phyloP scores from a whole-genome alignment of 2,888 invertebrate species.

The Ditula angustiorana region DNA sequence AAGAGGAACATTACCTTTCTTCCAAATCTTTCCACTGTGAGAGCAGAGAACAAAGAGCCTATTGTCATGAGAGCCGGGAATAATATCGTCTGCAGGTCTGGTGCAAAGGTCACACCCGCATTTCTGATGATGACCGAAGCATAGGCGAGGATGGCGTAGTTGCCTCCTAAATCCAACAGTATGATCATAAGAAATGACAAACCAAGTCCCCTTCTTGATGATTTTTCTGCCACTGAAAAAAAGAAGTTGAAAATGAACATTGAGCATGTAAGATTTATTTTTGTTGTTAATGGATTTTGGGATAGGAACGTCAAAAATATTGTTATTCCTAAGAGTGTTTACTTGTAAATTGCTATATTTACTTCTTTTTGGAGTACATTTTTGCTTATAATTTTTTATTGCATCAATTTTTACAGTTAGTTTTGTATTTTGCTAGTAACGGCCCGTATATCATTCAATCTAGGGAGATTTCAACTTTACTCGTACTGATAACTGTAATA shows the following conservation, averaged over 20 bases:
- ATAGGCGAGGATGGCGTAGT: slow-evolving; percentile 62
- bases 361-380: too few species aligned
- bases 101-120: slow-evolving; percentile 63
- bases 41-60: slow-evolving; percentile 62
- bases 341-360: too few species aligned
- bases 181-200: slow-evolving; percentile 46
- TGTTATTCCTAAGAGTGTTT: too few species aligned
- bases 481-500: too few species aligned
- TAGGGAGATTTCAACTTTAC: too few species aligned
- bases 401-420: too few species aligned
- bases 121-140: slow-evolving; percentile 62
- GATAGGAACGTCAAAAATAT: too few species aligned
- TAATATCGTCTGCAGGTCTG: slow-evolving; percentile 65
- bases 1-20: not conserved
- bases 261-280: too few species aligned
- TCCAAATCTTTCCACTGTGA: slow-evolving; percentile 49
- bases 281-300: too few species aligned
- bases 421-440: too few species aligned
- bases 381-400: too few species aligned
- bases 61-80: slow-evolving; percentile 69
- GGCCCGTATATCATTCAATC: too few species aligned
- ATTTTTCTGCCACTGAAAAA: slow-evolving; percentile 26
- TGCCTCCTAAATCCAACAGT: slow-evolving; percentile 56
- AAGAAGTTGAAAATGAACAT: not conserved
- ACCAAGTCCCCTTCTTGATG: slow-evolving; percentile 19